These are phyloP conservation scores for Microctenopoma stevenorrisi DNA, from an alignment of 2,797 vertebrate species.

Conservation along the genomic window DNA sequence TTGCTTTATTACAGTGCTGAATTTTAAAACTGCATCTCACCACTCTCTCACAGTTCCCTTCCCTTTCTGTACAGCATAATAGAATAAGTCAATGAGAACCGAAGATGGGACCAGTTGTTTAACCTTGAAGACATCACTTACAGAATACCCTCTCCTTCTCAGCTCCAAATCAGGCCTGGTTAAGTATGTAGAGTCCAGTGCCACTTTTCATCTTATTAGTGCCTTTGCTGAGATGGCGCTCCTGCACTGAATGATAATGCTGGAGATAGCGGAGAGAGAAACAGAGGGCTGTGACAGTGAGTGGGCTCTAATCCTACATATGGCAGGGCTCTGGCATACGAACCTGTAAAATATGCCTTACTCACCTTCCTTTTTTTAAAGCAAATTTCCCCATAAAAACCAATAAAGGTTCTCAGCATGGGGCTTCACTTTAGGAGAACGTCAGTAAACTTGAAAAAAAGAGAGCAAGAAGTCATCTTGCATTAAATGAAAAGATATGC, in stretches of 20 bases:
- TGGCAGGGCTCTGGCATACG: conserved; percentile 35
- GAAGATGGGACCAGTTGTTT: conserved; percentile 70
- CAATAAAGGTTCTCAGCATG: conserved; percentile 41
- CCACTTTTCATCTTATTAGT: conserved; percentile 80
- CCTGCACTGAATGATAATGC: conserved; percentile 75
- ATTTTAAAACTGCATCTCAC: conserved; percentile 61
- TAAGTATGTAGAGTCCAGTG: conserved; percentile 73
- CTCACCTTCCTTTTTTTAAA: conserved; percentile 25
- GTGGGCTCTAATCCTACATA: conserved; percentile 66
- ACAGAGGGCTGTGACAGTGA: conserved; percentile 43
- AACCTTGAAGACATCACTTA: conserved; percentile 82
- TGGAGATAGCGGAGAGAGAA: conserved; percentile 54
- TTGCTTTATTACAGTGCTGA: conserved; percentile 69
- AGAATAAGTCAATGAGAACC: conserved; percentile 67
- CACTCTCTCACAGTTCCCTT: conserved; percentile 29
- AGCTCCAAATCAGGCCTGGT: conserved; percentile 56
- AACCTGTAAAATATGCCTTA: conserved; percentile 50
- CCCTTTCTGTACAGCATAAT: conserved; percentile 67
- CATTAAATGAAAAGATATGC: conserved; percentile 43
- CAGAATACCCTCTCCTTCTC: conserved; percentile 63
- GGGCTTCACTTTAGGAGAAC: conserved; percentile 35
- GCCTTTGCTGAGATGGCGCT: conserved; percentile 68
- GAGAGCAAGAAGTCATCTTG: conserved; percentile 23
- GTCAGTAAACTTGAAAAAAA: conserved; percentile 24
- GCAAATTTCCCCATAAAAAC: conserved; percentile 30